These are phyloP conservation scores for Tenodera sinensis DNA, from an alignment of 2,888 invertebrate genomes.

Conservation along the genomic window DNA sequence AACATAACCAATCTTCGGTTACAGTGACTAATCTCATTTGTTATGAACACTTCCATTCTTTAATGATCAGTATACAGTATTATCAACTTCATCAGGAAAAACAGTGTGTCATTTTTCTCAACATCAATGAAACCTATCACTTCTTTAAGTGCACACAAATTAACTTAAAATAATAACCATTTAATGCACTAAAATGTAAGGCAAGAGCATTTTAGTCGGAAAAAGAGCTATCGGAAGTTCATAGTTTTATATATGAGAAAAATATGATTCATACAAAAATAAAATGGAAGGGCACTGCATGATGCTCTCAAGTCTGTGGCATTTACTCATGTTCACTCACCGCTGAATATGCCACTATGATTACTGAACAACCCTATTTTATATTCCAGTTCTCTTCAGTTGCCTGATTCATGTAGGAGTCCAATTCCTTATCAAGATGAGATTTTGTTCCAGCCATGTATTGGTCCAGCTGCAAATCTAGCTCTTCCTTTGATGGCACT, in stretches of 20 bases:
- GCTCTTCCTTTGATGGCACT: conserved; percentile 54
- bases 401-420: conserved; percentile 50
- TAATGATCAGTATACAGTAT: no score
- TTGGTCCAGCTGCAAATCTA: conserved; percentile 66
- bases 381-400: conserved; percentile 22
- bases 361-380: neutral
- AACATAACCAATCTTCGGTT: no score
- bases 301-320: neutral
- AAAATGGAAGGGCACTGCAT: neutral
- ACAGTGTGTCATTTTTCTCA: neutral
- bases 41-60: no score
- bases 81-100: neutral
- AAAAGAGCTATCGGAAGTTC: neutral
- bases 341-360: neutral
- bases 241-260: neutral
- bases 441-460: conserved; percentile 66
- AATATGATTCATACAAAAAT: neutral
- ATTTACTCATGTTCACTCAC: neutral
- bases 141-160: neutral
- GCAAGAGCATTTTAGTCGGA: neutral
- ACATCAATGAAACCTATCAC: neutral
- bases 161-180: neutral
- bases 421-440: conserved; percentile 55
- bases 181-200: neutral
- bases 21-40: no score